phyloP scores from a whole-genome alignment of 2,113 vertebrate species.

The Trematocara unimaculatum region DNA sequence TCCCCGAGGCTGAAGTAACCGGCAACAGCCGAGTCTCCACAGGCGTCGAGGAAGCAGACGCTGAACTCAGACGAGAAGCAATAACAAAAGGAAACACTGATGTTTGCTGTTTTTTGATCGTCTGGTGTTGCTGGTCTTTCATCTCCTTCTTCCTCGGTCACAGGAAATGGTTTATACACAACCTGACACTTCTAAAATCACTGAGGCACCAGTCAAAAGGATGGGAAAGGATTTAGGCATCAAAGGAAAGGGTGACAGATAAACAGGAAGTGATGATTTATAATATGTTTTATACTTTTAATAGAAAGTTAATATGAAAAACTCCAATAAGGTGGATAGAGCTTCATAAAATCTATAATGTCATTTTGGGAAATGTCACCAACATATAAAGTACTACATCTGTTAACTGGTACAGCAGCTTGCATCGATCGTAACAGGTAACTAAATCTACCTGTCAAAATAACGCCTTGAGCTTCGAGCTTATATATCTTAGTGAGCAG shows the following conservation, averaged over 20 bases:
- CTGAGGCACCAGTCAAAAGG: background rate
- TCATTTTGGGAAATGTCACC: conserved; percentile 52
- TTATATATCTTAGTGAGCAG: conserved; percentile 30
- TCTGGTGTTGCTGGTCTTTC: background rate
- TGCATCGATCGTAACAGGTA: conserved; percentile 60
- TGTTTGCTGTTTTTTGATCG: conserved; percentile 12
- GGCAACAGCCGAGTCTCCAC: conserved; percentile 13
- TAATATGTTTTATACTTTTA: background rate
- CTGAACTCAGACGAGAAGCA: background rate
- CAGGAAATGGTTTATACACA: background rate
- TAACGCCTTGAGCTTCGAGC: conserved; percentile 15
- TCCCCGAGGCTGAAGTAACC: conserved; percentile 21
- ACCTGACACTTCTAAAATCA: background rate
- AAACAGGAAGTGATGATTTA: background rate
- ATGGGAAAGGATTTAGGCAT: background rate
- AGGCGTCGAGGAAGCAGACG: background rate
- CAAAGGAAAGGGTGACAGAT: background rate
- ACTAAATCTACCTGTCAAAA: conserved; percentile 62
- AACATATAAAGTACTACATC: background rate
- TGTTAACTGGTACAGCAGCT: conserved; percentile 19
- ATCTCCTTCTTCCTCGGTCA: background rate
- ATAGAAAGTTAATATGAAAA: conserved; percentile 21
- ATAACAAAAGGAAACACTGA: conserved; percentile 4
- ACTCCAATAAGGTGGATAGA: background rate
- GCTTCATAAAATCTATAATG: conserved; percentile 46